Evolutionary conservation across 2,797 vertebrate species (phyloP).

Genomic region (Gobionotothen gibberifrons): DNA sequence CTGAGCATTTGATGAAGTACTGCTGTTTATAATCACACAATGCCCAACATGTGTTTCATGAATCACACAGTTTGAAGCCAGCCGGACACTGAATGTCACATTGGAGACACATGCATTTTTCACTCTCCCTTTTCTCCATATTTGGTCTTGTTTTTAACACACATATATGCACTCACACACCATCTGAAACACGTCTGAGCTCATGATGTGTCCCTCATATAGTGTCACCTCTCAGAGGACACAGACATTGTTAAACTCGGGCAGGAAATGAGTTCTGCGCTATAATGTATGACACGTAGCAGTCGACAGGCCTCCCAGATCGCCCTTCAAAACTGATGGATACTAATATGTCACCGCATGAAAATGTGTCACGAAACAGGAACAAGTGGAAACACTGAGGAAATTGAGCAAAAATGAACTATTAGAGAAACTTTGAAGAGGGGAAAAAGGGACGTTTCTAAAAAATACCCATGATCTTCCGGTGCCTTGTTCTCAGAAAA

Average conservation of each 20-base stretch:
- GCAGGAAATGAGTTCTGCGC: conserved; percentile 71
- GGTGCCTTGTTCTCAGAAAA: conserved; percentile 44
- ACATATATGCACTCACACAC: background rate
- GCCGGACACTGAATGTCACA: conserved; percentile 36
- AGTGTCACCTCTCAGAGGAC: conserved; percentile 77
- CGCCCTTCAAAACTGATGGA: conserved; percentile 77
- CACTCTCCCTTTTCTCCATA: conserved; percentile 14
- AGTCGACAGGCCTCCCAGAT: conserved; percentile 58
- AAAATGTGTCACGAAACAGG: conserved; percentile 64
- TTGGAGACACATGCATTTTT: conserved; percentile 22
- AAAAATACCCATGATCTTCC: conserved; percentile 39
- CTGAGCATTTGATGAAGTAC: too few relatives aligned
- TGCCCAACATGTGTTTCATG: background rate
- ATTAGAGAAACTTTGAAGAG: conserved; percentile 23
- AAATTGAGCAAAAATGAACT: conserved; percentile 52
- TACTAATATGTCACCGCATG: conserved; percentile 70
- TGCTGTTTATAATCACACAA: background rate
- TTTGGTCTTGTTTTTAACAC: conserved; percentile 17
- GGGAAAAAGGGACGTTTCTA: conserved; percentile 8
- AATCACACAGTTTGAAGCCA: conserved; percentile 17
- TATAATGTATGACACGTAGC: conserved; percentile 63
- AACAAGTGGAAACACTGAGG: conserved; percentile 39
- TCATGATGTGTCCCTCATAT: conserved; percentile 66
- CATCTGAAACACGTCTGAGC: conserved; percentile 37
- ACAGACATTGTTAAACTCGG: conserved; percentile 73